Percentiles rank a stretch among this genome's conserved stretches.
Conservation (phyloP, 2,888 invertebrate species). For the Pogonocherus hispidulus region DNA sequence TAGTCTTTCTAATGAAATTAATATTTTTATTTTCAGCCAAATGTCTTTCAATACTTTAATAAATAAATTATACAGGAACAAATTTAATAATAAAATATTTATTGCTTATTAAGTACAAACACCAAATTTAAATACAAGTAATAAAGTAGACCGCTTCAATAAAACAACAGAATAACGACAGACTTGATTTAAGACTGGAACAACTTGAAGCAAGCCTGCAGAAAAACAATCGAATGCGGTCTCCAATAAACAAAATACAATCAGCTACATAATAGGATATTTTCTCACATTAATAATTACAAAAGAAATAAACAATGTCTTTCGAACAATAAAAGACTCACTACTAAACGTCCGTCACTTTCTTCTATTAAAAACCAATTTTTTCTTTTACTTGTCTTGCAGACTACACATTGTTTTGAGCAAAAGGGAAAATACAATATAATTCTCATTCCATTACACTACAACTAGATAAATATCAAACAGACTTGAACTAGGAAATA, state of each 20-base stretch:
- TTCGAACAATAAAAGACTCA: not conserved
- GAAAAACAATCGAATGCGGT: slow-evolving; percentile 19
- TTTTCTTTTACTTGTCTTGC: not conserved
- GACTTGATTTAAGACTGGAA: slow-evolving; percentile 27
- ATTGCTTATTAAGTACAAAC: slow-evolving; percentile 50
- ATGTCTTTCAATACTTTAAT: too few relatives aligned
- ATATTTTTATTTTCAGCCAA: too few relatives aligned
- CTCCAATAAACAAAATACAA: slow-evolving; percentile 8
- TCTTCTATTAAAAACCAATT: not conserved
- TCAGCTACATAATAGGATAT: not conserved
- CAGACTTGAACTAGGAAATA: slow-evolving; percentile 9
- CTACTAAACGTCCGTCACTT: slow-evolving; percentile 2
- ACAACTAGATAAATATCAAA: slow-evolving; percentile 1
- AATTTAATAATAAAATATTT: slow-evolving; percentile 34
- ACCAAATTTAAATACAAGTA: slow-evolving; percentile 50
- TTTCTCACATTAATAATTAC: slow-evolving; percentile 13
- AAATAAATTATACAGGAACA: too few relatives aligned
- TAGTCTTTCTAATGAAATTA: too few relatives aligned
- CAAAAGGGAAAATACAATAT: not conserved
- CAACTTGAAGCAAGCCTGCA: slow-evolving; percentile 20
- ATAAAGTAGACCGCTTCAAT: slow-evolving; percentile 39
- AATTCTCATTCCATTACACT: not conserved
- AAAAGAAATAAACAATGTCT: slow-evolving; percentile 4
- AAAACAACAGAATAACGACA: slow-evolving; percentile 18
- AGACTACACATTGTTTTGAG: slow-evolving; percentile 5